Conservation (phyloP, 2,888 invertebrate genomes). For the Bursaphelenchus okinawaensis region DNA sequence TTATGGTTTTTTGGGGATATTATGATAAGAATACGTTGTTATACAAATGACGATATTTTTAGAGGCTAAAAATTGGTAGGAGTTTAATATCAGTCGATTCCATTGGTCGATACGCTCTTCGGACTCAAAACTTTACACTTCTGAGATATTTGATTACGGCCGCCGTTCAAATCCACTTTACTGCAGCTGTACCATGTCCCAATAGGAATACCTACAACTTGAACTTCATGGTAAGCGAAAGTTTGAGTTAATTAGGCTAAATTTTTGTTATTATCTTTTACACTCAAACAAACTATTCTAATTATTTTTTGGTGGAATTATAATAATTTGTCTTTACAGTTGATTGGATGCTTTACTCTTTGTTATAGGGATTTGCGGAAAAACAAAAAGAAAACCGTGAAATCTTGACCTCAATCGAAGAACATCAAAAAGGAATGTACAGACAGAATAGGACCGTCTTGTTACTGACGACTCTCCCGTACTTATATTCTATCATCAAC, state of each 20-base stretch:
- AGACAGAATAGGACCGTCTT: background rate
- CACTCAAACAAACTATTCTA: no score
- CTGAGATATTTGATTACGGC: constrained; percentile 6
- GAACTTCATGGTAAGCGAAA: background rate
- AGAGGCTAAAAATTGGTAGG: background rate
- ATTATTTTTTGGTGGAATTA: no score
- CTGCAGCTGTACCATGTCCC: background rate
- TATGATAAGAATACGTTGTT: background rate
- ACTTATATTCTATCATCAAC: background rate
- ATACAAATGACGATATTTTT: background rate
- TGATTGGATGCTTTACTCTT: no score
- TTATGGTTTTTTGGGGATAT: background rate
- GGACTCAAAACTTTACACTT: constrained; percentile 1
- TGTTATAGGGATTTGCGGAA: background rate
- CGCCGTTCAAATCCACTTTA: constrained; percentile 1
- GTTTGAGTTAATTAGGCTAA: background rate
- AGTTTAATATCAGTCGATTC: background rate
- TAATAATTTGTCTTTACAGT: no score
- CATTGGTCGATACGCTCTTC: background rate
- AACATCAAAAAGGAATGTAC: background rate
- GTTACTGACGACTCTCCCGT: background rate
- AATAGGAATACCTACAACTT: constrained; percentile 4
- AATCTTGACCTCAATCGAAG: background rate
- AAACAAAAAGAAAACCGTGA: background rate
- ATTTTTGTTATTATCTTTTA: no score